phyloP scores from a whole-genome alignment of 1,140 invertebrate species.

The Trialeurodes vaporariorum region DNA sequence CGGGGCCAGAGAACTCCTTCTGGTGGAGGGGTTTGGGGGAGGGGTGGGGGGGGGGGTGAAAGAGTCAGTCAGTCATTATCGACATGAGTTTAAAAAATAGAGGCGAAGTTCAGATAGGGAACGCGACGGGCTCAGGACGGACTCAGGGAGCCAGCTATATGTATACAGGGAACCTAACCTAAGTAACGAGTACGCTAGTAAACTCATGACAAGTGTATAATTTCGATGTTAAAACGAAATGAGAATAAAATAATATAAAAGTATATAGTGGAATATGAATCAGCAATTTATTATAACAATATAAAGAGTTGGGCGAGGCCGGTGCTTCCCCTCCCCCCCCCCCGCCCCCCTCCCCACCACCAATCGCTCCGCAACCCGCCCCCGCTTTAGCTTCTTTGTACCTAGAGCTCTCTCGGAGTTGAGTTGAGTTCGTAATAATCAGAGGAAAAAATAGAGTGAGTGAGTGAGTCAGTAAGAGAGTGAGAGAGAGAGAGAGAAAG shows the following conservation, averaged over 20 bases:
- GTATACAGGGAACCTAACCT: constrained; percentile 3
- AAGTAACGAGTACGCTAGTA: constrained; percentile 13
- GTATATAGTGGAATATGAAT: constrained; percentile 20
- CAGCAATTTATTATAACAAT: constrained; percentile 20
- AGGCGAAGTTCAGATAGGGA: too few relatives aligned
- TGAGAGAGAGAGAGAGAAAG: too few relatives aligned
- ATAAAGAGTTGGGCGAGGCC: constrained; percentile 10
- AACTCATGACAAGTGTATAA: constrained; percentile 20
- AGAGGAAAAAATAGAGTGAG: constrained; percentile 1
- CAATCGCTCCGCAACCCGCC: neutral
- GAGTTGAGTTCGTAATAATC: neutral
- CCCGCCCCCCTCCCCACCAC: constrained; percentile 11
- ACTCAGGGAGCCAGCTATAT: too few relatives aligned
- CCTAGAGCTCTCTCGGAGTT: neutral
- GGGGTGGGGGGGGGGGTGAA: constrained; percentile 14
- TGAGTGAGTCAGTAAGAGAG: too few relatives aligned
- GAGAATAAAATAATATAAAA: constrained; percentile 12
- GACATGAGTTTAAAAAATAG: constrained; percentile 16
- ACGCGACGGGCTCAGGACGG: too few relatives aligned
- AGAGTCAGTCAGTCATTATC: neutral
- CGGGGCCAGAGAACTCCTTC: too few relatives aligned
- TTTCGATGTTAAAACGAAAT: constrained; percentile 12
- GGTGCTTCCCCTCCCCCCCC: constrained; percentile 3
- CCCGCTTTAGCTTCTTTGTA: neutral
- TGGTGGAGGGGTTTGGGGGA: neutral